phyloP scores from a whole-genome alignment of 1,140 invertebrate genomes.

The Drosophila parvula region DNA sequence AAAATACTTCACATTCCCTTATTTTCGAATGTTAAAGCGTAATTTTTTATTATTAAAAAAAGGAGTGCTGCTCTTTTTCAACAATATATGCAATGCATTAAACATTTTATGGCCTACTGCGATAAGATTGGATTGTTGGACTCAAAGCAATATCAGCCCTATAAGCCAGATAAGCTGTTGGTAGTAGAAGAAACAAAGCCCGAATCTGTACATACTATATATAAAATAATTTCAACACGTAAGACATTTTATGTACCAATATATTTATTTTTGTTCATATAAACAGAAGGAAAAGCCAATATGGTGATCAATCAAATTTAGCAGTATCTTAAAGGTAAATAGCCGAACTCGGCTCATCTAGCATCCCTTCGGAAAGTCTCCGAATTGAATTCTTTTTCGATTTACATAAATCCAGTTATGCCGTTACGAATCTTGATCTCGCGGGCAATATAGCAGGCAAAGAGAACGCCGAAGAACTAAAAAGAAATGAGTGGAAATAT shows the following conservation, averaged over 20 bases:
- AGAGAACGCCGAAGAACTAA: conserved; percentile 84
- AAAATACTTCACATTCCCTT: background rate
- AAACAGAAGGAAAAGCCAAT: conserved; percentile 6
- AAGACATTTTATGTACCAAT: conserved; percentile 2
- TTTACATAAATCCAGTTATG: conserved; percentile 71
- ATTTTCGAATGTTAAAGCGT: background rate
- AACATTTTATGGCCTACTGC: background rate
- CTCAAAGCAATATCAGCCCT: background rate
- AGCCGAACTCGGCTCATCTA: background rate
- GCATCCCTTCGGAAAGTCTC: conserved; percentile 4
- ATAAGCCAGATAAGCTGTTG: conserved; percentile 3
- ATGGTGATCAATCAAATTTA: conserved; percentile 15
- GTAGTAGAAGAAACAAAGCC: background rate
- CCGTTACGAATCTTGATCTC: conserved; percentile 82
- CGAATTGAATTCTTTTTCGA: conserved; percentile 3
- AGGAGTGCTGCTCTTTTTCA: background rate
- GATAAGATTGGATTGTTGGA: conserved; percentile 37
- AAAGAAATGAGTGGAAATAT: background rate
- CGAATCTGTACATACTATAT: background rate
- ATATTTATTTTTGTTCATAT: conserved; percentile 16
- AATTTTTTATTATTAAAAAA: conserved; percentile 1
- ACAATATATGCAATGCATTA: conserved; percentile 13
- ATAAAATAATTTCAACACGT: background rate
- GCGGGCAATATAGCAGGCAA: conserved; percentile 84
- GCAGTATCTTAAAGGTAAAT: conserved; percentile 38